phyloP scores from a whole-genome alignment of 92 coral and sea anemone genomes.

The Metridium senile region DNA sequence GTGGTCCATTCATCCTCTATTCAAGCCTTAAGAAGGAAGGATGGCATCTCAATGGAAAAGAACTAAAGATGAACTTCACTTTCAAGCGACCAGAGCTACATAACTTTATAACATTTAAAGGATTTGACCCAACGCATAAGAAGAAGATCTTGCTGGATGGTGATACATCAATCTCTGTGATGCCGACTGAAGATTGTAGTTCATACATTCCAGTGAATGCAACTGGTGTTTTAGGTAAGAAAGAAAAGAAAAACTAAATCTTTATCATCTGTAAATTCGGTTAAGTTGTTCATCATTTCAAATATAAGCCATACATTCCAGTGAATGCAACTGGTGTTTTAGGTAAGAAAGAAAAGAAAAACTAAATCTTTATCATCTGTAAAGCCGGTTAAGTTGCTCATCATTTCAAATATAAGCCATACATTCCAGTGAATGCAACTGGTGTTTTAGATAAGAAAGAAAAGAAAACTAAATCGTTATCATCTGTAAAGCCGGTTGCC shows the following conservation, averaged over 20 bases:
- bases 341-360: constrained; percentile 39
- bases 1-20: constrained; percentile 45
- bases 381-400: too few relatives aligned
- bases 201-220: constrained; percentile 70
- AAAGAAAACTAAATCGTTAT: not conserved
- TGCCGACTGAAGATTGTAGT: constrained; percentile 84
- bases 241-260: not conserved
- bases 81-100: constrained; percentile 85
- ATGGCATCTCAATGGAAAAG: constrained; percentile 66
- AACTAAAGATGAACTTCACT: constrained; percentile 70
- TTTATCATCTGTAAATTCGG: too few relatives aligned
- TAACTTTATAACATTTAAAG: constrained; percentile 78
- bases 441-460: constrained; percentile 57
- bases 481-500: too few relatives aligned
- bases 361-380: too few relatives aligned
- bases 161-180: constrained; percentile 85
- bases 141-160: constrained; percentile 75
- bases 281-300: too few relatives aligned
- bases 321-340: constrained; percentile 74
- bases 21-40: constrained; percentile 70
- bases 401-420: too few relatives aligned
- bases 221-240: constrained; percentile 72
- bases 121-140: constrained; percentile 53
- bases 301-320: constrained; percentile 62
- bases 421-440: constrained; percentile 77